Percentiles rank a stretch among this genome's conserved stretches.
phyloP scores from a whole-genome alignment of 1,140 invertebrate species.

The Aphelinus atriplicis region DNA sequence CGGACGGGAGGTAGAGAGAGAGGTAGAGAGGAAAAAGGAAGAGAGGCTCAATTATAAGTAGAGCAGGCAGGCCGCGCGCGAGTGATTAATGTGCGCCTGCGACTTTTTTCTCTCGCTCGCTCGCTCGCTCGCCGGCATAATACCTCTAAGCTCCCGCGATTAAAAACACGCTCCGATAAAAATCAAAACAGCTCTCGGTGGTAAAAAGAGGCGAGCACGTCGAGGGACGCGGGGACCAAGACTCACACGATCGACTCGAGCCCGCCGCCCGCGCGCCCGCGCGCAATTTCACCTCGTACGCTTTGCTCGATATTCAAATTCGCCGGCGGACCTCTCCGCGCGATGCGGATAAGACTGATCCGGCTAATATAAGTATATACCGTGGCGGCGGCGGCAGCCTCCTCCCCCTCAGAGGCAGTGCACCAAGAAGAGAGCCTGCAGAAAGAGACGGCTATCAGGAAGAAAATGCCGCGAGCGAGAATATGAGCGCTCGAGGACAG shows the following conservation, averaged over 20 bases:
- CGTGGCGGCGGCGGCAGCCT: too few species aligned
- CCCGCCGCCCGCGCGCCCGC: too few species aligned
- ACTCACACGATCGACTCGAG: too few species aligned
- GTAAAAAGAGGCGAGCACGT: slow-evolving; percentile 6
- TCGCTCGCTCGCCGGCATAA: slow-evolving; percentile 14
- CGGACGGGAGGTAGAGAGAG: not conserved
- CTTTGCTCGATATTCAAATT: slow-evolving; percentile 39
- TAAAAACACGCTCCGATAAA: slow-evolving; percentile 35
- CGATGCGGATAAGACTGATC: slow-evolving; percentile 37
- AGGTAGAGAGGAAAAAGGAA: not conserved
- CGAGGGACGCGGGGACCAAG: too few species aligned
- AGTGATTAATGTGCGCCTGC: slow-evolving; percentile 31
- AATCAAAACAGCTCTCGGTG: slow-evolving; percentile 22
- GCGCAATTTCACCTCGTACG: not conserved
- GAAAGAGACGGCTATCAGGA: too few species aligned
- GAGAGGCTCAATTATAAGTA: slow-evolving; percentile 27
- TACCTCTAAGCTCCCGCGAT: slow-evolving; percentile 35
- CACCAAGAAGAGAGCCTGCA: too few species aligned
- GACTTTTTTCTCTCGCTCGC: too few species aligned
- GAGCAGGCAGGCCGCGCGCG: not conserved
- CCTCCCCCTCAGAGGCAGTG: too few species aligned
- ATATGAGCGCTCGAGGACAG: too few species aligned
- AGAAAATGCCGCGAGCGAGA: too few species aligned
- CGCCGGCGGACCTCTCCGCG: slow-evolving; percentile 10
- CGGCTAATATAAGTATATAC: slow-evolving; percentile 1